Base-by-base conservation (phyloP, 2,113 vertebrate species). In the Cavia porcellus region DNA sequence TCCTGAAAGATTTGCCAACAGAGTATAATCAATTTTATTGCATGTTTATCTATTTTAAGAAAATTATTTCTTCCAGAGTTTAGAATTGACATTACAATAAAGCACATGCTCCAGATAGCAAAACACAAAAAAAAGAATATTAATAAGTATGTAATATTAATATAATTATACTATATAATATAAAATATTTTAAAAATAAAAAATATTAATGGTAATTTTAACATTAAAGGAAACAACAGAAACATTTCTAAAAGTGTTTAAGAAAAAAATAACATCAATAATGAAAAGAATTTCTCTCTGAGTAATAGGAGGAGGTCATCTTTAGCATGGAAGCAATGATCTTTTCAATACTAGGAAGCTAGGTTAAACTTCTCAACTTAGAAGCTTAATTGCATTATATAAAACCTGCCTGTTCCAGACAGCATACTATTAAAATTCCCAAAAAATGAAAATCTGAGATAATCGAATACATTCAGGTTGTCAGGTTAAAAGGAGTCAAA, bases 51-150 rank as follows among this genome's bases (percentile, higher is more conserved):
- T 92, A 47, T 75, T 97, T 45, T 86, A 92, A 92, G 72, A 92
- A 96, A 87, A 93, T 93, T 0, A 96, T 81, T 95, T 96, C 68
- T 92, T 92, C 25, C 17, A 83, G 89, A 77, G 42, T 94, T 96
- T 86, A 20, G 28, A 89, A 95, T 25, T 94, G 74, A 19, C 38
- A 95, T 92, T 82, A 61, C 5, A 92, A 92, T 96, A 68, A 95
- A 97, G 89, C 14, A 89, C 12, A 7, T 66, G 12, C 57, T 64
- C 28, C 35, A 50, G 64, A 96, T 1, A 90, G 55, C 86, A 86
- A 97, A 45, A 61, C 4, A 81, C 35, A 22, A 84, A 70, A 64
- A 75, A 75, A 20, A 95, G 68, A 90, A 80, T 70, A 85, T 68
- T 72, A 95, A 91, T 95, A 92, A 77, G 86, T 66, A 61, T 30